A percentile compares a stretch with the other conserved stretches of the same genome.
Evolutionary conservation across 64 coral and sea anemone species (phyloP).

Genomic region (Actinia tenebrosa): DNA sequence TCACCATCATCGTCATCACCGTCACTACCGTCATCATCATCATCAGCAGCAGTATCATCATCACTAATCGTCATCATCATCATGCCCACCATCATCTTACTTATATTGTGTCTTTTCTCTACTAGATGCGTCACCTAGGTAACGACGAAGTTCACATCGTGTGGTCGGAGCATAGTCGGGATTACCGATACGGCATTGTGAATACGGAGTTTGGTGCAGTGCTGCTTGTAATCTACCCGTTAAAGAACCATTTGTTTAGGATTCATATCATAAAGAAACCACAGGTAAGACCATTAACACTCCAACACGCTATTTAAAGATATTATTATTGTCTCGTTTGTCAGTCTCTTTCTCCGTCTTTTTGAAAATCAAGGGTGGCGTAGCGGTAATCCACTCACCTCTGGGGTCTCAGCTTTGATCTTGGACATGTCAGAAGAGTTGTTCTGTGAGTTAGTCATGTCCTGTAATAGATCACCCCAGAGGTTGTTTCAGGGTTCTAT

Average conservation of each 20-base stretch:
- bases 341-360: neutral
- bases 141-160: conserved; percentile 97
- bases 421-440: too few species aligned
- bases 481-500: too few species aligned
- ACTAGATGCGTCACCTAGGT: conserved; percentile 91
- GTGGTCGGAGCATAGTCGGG: conserved; percentile 93
- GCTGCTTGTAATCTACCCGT: conserved; percentile 78
- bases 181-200: conserved; percentile 95
- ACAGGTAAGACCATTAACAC: conserved; percentile 28
- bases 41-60: neutral
- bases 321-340: neutral
- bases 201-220: conserved; percentile 98
- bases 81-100: too few species aligned
- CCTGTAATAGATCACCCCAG: too few species aligned
- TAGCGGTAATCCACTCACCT: too few species aligned
- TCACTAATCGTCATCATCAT: neutral
- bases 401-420: too few species aligned
- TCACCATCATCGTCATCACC: neutral
- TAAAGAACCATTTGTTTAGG: conserved; percentile 91
- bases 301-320: neutral
- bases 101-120: neutral
- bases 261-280: conserved; percentile 99
- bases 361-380: too few species aligned
- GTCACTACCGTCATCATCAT: neutral
- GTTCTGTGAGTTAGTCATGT: too few species aligned